A percentile compares a stretch with the other conserved stretches of the same genome.
Conservation (phyloP, 2,888 invertebrate genomes). For the Diarsia mendica region DNA sequence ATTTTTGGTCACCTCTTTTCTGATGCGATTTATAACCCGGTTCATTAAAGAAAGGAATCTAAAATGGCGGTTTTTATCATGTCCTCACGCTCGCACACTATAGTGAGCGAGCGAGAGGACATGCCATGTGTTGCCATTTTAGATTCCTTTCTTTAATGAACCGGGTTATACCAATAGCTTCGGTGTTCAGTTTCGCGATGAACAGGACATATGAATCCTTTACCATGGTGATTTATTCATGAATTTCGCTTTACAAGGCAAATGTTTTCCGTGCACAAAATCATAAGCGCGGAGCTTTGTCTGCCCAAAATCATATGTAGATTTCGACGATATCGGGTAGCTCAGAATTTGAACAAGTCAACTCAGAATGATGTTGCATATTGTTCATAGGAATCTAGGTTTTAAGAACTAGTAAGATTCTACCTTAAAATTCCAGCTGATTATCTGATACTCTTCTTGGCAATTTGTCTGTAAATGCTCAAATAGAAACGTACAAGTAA, state of each 20-base stretch:
- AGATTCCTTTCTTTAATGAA: no score
- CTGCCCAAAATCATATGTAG: constrained; percentile 41
- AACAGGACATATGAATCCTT: constrained; percentile 30
- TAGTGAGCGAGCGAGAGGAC: no score
- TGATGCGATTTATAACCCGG: background rate
- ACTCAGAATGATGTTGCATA: background rate
- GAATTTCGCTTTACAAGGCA: constrained; percentile 42
- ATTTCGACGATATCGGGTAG: constrained; percentile 22
- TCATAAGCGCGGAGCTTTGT: constrained; percentile 50
- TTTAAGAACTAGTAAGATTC: background rate
- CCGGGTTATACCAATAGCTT: no score
- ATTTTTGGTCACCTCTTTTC: background rate
- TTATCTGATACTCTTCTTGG: background rate
- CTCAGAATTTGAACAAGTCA: background rate
- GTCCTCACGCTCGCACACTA: no score
- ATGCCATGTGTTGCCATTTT: no score
- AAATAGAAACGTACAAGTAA: background rate
- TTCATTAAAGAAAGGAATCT: no score
- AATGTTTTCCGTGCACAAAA: constrained; percentile 47
- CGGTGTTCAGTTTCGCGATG: background rate
- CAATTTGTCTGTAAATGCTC: background rate
- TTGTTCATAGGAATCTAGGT: background rate
- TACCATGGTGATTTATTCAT: constrained; percentile 52
- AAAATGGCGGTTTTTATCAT: no score
- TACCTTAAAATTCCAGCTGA: no score